Conservation (phyloP, 2,797 vertebrate species). For the Nannoperca australis region DNA sequence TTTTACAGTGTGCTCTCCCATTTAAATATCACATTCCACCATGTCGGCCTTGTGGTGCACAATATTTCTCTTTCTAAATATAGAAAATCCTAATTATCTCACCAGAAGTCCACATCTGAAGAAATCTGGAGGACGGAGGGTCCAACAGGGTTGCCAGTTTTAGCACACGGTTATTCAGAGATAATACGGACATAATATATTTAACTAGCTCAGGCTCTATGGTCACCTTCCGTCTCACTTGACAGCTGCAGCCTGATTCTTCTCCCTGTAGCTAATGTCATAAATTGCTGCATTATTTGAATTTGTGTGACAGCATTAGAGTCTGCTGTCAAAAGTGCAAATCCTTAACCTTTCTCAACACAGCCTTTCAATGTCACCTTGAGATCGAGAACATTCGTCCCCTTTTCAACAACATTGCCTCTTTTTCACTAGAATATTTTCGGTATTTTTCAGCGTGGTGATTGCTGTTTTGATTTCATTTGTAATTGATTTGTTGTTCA, state of each 20-base stretch:
- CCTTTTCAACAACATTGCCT: no score
- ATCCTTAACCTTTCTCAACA: background rate
- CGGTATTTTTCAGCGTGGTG: background rate
- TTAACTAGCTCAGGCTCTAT: constrained; percentile 50
- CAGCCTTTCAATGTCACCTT: background rate
- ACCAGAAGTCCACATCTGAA: background rate
- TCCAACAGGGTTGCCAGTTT: constrained; percentile 43
- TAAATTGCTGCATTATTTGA: background rate
- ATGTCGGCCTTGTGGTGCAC: background rate
- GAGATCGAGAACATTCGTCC: background rate
- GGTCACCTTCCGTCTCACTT: constrained; percentile 3
- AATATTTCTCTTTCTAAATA: constrained; percentile 27
- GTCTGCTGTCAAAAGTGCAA: background rate
- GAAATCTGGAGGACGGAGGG: constrained; percentile 23
- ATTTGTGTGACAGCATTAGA: constrained; percentile 3
- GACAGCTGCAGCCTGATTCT: background rate
- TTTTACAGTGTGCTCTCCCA: background rate
- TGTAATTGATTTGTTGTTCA: constrained; percentile 37
- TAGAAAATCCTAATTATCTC: constrained; percentile 23
- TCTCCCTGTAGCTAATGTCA: background rate
- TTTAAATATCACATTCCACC: background rate
- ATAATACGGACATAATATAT: constrained; percentile 70
- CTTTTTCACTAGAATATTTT: background rate
- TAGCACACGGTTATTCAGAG: constrained; percentile 66
- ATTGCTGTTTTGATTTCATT: constrained; percentile 36